These are phyloP conservation scores for Octonoba sinensis DNA, from an alignment of 2,888 invertebrate species.

Conservation along the genomic window DNA sequence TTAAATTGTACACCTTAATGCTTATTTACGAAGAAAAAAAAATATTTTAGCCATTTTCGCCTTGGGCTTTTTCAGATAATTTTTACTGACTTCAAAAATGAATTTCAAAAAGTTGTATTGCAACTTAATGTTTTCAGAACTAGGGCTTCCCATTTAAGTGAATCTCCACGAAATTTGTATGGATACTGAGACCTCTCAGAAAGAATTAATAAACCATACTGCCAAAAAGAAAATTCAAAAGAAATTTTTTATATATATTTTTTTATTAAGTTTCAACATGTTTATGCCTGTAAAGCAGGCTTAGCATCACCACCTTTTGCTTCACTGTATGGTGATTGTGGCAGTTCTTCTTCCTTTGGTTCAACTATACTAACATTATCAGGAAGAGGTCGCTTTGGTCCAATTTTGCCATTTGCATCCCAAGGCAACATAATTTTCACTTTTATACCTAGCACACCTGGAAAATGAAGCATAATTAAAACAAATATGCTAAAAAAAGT, in stretches of 20 bases:
- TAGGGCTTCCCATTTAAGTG: too few species aligned
- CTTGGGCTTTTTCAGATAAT: too few species aligned
- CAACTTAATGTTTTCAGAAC: too few species aligned
- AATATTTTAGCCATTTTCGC: too few species aligned
- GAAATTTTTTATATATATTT: slow-evolving; percentile 11
- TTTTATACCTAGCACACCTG: slow-evolving; percentile 80
- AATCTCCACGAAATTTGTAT: too few species aligned
- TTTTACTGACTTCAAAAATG: too few species aligned
- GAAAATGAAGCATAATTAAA: slow-evolving; percentile 19
- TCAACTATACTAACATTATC: slow-evolving; percentile 97
- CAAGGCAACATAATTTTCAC: slow-evolving; percentile 99
- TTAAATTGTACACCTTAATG: too few species aligned
- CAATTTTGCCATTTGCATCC: slow-evolving; percentile 97
- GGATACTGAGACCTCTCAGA: too few species aligned
- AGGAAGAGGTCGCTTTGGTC: slow-evolving; percentile 96
- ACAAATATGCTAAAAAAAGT: neutral
- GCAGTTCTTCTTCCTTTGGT: slow-evolving; percentile 92
- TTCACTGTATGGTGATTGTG: slow-evolving; percentile 81
- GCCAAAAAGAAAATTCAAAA: too few species aligned
- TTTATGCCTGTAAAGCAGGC: slow-evolving; percentile 49
- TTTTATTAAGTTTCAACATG: slow-evolving; percentile 37
- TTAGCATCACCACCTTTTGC: slow-evolving; percentile 78
- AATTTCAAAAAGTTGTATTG: too few species aligned
- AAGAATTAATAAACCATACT: too few species aligned
- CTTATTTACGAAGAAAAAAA: too few species aligned